Conservation (phyloP, 2,888 invertebrate species). For the Agonopterix subpropinquella region DNA sequence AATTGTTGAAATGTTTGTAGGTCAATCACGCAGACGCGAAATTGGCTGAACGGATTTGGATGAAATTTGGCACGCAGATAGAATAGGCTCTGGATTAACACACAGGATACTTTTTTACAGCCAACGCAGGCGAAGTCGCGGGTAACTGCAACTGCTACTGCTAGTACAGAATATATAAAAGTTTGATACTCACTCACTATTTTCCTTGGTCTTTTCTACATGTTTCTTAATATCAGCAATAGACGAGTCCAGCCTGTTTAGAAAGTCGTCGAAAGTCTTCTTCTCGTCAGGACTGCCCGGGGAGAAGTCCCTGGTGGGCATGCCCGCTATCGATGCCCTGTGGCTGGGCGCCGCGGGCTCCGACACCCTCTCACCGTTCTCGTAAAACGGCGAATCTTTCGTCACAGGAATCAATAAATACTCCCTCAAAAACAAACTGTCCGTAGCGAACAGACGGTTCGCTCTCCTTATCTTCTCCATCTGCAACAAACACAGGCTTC, state of each 20-base stretch:
- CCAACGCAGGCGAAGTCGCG: not conserved
- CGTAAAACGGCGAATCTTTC: constrained; percentile 78
- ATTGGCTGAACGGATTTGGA: no score
- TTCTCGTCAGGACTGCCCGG: constrained; percentile 82
- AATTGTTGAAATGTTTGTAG: no score
- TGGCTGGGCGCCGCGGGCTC: constrained; percentile 64
- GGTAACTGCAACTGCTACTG: not conserved
- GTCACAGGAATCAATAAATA: constrained; percentile 89
- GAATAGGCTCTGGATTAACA: not conserved
- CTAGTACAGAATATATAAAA: not conserved
- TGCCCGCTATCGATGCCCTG: constrained; percentile 75
- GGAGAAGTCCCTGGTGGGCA: constrained; percentile 67
- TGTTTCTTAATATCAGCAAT: constrained; percentile 90
- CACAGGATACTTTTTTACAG: no score
- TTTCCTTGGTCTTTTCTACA: constrained; percentile 85
- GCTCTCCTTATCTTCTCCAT: constrained; percentile 95
- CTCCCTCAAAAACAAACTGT: constrained; percentile 94
- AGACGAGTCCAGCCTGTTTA: constrained; percentile 88
- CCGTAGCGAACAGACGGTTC: constrained; percentile 93
- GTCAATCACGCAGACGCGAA: no score
- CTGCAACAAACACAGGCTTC: constrained; percentile 72
- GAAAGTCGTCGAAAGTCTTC: constrained; percentile 85
- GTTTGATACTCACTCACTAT: constrained; percentile 84
- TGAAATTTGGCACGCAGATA: no score
- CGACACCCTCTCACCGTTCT: constrained; percentile 68